Base-by-base conservation (phyloP, 2,888 invertebrate genomes). In the Drosophila anomalata region DNA sequence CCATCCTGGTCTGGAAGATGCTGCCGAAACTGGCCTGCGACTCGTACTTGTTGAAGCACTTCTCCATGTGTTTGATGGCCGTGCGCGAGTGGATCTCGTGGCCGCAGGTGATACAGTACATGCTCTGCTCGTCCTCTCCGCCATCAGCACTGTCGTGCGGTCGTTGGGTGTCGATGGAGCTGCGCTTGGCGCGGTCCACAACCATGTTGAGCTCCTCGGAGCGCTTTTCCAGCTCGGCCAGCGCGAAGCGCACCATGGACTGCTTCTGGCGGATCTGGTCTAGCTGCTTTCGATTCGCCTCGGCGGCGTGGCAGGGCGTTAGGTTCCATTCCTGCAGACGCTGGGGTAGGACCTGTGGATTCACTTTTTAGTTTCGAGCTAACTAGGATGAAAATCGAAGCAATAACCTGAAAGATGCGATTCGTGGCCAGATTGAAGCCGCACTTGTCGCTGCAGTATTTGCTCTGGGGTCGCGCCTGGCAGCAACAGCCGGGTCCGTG, bases 1-100 rank as follows among this genome's bases (percentile, higher is more conserved):
- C 98, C 83, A 99, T 98, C 60, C 97, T 93, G 0, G 98, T 98
- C 90, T 98, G 96, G 89, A 97, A 98, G 47, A 97, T 95, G 24
- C 98, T 98, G 11, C 98, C 98, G 92, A 98, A 99, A 0, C 98
- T 98, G 1, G 98, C 97, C 92, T 99, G 98, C 50, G 98, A 97
- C 92, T 99, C 99, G 91, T 98, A 97, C 94, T 99, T 99, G 77
- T 97, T 96, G 92, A 98, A 99, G 91, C 99, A 99, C 91, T 98
- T 98, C 92, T 98, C 99, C 97, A 99, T 98, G 89, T 99, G 99
- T 86, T 97, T 97, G 20, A 98, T 95, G 0, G 98, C 98, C 0
- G 97, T 96, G 58, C 96, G 95, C 0, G 97, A 96, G 90, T 97
- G 96, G 68, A 99, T 96, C 93, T 99, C 98, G 90, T 97, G 97